Evolutionary conservation across 23 tunicate species (phyloP).

Genomic region (Botrylloides violaceus): DNA sequence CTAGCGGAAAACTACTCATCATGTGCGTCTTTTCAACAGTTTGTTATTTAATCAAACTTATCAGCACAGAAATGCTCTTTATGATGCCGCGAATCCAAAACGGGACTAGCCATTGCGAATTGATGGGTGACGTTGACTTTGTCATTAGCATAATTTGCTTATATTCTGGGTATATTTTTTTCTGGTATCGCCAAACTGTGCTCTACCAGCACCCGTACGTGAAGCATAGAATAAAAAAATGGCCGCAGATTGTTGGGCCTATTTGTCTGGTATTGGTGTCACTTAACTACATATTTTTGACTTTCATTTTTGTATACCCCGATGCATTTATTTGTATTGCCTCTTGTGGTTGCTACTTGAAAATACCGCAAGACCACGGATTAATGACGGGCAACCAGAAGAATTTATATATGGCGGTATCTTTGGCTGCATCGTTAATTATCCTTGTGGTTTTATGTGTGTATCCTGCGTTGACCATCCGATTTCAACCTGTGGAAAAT

Average conservation of each 20-base stretch:
- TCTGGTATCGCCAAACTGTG: neutral
- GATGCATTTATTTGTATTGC: neutral
- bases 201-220: neutral
- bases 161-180: neutral
- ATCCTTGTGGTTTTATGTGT: neutral
- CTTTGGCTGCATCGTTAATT: neutral
- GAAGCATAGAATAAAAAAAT: neutral
- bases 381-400: neutral
- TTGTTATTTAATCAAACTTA: neutral
- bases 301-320: neutral
- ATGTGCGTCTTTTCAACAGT: neutral
- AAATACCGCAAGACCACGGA: neutral
- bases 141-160: neutral
- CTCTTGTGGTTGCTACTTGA: neutral
- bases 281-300: neutral
- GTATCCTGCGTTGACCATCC: neutral
- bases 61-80: neutral
- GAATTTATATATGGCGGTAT: neutral
- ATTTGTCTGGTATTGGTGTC: neutral
- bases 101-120: neutral
- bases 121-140: neutral
- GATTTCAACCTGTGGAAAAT: neutral
- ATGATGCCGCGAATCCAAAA: neutral
- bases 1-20: neutral
- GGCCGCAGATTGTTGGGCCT: neutral